Evolutionary conservation across 2,888 invertebrate genomes (phyloP).

Genomic region (Chrysodeixis includens): DNA sequence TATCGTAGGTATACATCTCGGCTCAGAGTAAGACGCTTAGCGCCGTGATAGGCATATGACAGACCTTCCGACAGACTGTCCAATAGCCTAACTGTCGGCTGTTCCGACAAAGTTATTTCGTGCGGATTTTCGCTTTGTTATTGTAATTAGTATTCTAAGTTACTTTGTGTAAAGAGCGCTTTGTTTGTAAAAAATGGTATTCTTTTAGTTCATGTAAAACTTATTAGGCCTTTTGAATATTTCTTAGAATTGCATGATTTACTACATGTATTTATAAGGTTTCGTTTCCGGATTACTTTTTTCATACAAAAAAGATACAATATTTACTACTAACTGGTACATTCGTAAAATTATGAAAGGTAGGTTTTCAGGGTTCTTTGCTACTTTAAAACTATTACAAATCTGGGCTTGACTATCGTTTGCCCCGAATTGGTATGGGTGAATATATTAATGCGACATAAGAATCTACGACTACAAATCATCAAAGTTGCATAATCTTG

Average conservation of each 20-base stretch:
- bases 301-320: no score
- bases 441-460: no score
- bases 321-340: no score
- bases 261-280: neutral
- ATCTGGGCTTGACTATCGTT: no score
- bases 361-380: no score
- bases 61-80: conserved; percentile 20
- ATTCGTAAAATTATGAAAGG: no score
- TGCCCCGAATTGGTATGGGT: no score
- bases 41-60: conserved; percentile 27
- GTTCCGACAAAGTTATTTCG: conserved; percentile 18
- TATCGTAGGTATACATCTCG: conserved; percentile 30
- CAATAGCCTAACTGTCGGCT: conserved; percentile 17
- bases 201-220: conserved; percentile 24
- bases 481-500: no score
- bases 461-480: no score
- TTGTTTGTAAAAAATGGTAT: conserved; percentile 13
- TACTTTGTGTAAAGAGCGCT: conserved; percentile 22
- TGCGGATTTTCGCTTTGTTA: conserved; percentile 34
- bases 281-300: neutral
- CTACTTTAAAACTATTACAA: no score
- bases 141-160: conserved; percentile 42
- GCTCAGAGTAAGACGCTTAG: conserved; percentile 32
- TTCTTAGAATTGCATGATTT: neutral
- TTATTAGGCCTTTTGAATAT: conserved; percentile 20